Evolutionary conservation across 2,797 vertebrate genomes (phyloP).

Genomic region (Phalanger gymnotis): DNA sequence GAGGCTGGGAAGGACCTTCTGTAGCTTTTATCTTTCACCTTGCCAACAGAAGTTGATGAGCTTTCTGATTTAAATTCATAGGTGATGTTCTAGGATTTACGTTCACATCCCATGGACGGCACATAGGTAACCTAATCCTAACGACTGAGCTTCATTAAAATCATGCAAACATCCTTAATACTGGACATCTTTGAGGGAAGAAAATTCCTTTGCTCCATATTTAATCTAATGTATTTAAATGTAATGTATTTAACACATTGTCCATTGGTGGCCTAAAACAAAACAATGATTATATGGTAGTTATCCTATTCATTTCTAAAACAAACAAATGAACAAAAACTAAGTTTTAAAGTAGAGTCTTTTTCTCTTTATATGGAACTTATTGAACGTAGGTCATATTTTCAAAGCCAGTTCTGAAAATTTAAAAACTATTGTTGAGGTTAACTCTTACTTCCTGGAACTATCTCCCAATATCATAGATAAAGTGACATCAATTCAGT

Average conservation of each 20-base stretch:
- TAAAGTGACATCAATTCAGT: background rate
- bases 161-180: slow-evolving; percentile 63
- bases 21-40: slow-evolving; percentile 87
- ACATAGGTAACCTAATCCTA: slow-evolving; percentile 83
- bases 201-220: slow-evolving; percentile 33
- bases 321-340: background rate
- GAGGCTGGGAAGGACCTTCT: slow-evolving; percentile 85
- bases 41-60: slow-evolving; percentile 87
- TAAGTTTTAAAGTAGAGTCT: background rate
- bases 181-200: slow-evolving; percentile 38
- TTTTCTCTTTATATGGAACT: background rate
- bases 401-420: background rate
- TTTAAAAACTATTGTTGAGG: background rate
- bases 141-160: slow-evolving; percentile 84
- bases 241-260: background rate
- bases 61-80: slow-evolving; percentile 88
- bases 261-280: background rate
- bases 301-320: background rate
- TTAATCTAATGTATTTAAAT: slow-evolving; percentile 18
- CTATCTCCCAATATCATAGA: background rate
- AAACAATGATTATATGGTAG: background rate
- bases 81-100: slow-evolving; percentile 85
- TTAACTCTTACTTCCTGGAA: background rate
- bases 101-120: slow-evolving; percentile 84
- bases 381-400: background rate